Conservation (phyloP, 2,888 invertebrate species). For the Monochamus alternatus region DNA sequence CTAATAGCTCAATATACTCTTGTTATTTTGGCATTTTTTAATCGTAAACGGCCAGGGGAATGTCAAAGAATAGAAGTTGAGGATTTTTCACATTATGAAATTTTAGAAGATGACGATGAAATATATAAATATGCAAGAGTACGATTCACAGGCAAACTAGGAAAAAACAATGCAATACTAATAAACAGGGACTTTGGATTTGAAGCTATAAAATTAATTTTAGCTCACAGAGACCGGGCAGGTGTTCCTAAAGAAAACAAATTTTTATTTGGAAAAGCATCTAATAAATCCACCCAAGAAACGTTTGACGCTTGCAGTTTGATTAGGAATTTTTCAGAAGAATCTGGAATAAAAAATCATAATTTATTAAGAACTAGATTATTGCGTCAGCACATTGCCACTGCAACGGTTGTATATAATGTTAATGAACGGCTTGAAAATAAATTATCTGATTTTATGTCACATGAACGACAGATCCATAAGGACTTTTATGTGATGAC, state of each 20-base stretch:
- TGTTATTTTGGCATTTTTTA: slow-evolving; percentile 29
- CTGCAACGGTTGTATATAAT: slow-evolving; percentile 25
- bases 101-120: slow-evolving; percentile 23
- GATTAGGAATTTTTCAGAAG: slow-evolving; percentile 24
- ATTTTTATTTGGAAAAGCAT: slow-evolving; percentile 36
- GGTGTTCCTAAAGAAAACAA: slow-evolving; percentile 27
- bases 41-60: slow-evolving; percentile 37
- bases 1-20: slow-evolving; percentile 33
- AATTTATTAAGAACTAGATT: slow-evolving; percentile 33
- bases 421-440: slow-evolving; percentile 17
- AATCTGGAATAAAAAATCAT: slow-evolving; percentile 32
- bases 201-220: slow-evolving; percentile 34
- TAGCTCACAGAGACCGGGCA: slow-evolving; percentile 30
- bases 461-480: no score
- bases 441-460: slow-evolving; percentile 38
- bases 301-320: no score
- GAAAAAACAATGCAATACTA: slow-evolving; percentile 36
- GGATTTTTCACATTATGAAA: slow-evolving; percentile 39
- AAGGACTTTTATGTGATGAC: no score
- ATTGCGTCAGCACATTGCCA: slow-evolving; percentile 34
- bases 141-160: slow-evolving; percentile 37
- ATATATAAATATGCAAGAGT: slow-evolving; percentile 34
- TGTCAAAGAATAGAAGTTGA: slow-evolving; percentile 34
- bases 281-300: background rate
- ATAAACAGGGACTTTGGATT: slow-evolving; percentile 38